Evolutionary conservation across 64 coral and sea anemone genomes (phyloP).

Genomic region (Dendronephthya gigantea): DNA sequence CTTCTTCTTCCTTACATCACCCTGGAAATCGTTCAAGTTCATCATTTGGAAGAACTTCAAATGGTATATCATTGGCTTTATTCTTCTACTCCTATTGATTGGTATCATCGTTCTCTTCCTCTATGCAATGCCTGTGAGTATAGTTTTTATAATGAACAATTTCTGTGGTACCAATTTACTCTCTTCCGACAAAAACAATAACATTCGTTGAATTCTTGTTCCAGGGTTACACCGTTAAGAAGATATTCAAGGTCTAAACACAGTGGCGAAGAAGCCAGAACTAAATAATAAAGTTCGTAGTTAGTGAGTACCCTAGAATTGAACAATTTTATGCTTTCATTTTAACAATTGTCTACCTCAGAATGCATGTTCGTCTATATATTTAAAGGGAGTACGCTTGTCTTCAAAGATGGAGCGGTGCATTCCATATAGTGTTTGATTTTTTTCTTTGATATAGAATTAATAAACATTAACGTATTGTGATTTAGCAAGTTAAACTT

Average conservation of each 20-base stretch:
- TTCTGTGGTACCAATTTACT: too few species aligned
- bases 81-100: background rate
- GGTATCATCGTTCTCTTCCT: background rate
- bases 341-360: too few species aligned
- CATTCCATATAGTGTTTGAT: too few species aligned
- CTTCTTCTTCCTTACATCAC: conserved; percentile 20
- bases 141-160: too few species aligned
- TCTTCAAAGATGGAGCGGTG: too few species aligned
- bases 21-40: conserved; percentile 13
- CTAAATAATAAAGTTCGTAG: background rate
- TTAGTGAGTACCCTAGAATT: background rate
- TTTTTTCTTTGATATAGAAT: too few species aligned
- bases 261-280: background rate
- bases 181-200: too few species aligned
- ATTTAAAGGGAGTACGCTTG: too few species aligned
- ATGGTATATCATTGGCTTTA: background rate
- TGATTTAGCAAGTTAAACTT: too few species aligned
- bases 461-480: too few species aligned
- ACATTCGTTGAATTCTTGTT: background rate
- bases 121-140: background rate
- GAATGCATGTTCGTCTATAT: too few species aligned
- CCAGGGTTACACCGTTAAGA: background rate
- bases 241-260: background rate
- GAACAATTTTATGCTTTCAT: too few species aligned
- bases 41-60: conserved; percentile 7